phyloP scores from a whole-genome alignment of 2,797 vertebrate species.

The Acanthiza pusilla region DNA sequence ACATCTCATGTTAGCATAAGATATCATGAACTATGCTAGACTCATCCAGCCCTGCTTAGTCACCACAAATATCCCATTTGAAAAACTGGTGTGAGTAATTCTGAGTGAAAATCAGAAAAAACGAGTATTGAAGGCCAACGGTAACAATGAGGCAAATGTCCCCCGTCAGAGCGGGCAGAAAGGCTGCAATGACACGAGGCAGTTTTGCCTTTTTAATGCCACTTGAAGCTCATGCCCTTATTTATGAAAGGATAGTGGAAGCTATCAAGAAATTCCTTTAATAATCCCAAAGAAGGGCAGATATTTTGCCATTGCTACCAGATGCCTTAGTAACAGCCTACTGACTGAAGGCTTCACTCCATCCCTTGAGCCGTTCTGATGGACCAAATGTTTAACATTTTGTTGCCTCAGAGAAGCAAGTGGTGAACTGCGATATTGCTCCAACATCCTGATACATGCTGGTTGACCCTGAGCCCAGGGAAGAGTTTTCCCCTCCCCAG shows the following conservation, averaged over 20 bases:
- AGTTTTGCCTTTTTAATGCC: background rate
- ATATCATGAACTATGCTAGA: background rate
- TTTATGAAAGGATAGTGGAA: background rate
- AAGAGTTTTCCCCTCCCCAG: background rate
- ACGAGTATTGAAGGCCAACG: background rate
- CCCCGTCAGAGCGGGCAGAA: accelerated
- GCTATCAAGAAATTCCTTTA: background rate
- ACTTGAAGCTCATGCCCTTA: background rate
- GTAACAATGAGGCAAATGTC: background rate
- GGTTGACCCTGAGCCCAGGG: background rate
- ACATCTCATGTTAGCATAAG: background rate
- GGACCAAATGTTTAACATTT: background rate
- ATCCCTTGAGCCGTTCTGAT: background rate
- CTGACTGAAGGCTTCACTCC: background rate
- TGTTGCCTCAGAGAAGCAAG: background rate
- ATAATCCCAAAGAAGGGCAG: background rate
- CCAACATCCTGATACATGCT: background rate
- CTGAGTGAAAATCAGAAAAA: slow-evolving; percentile 25
- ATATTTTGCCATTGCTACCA: background rate
- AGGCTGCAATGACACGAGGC: background rate
- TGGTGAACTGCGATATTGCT: background rate
- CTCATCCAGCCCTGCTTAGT: background rate
- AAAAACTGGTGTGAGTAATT: slow-evolving; percentile 12
- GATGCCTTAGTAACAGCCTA: background rate
- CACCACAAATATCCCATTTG: background rate